These are phyloP conservation scores for Nomada ferruginata DNA, from an alignment of 2,888 invertebrate species.

Conservation along the genomic window DNA sequence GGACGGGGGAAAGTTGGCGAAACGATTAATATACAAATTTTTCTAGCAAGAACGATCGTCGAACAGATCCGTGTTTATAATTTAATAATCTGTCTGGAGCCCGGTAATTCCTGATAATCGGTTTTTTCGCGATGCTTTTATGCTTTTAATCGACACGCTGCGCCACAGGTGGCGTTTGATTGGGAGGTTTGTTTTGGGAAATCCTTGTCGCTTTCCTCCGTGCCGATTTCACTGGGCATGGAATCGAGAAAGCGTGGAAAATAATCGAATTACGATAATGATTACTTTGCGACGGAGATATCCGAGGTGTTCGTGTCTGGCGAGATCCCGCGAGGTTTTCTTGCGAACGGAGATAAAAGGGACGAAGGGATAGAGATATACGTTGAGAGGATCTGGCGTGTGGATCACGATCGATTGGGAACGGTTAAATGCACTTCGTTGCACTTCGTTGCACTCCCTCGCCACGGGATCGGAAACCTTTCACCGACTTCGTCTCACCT, in stretches of 20 bases:
- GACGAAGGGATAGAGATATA: too few species aligned
- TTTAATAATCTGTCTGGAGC: conserved; percentile 33
- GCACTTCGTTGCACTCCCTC: conserved; percentile 16
- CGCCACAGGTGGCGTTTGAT: not conserved
- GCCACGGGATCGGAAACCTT: conserved; percentile 19
- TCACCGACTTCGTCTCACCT: conserved; percentile 32
- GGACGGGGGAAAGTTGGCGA: conserved; percentile 24
- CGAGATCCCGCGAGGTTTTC: not conserved
- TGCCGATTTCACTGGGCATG: conserved; percentile 10
- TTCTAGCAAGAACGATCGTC: not conserved
- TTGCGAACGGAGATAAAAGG: too few species aligned
- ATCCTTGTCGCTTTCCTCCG: not conserved
- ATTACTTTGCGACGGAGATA: not conserved
- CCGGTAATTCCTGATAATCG: conserved; percentile 29
- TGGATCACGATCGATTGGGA: conserved; percentile 13
- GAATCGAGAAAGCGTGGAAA: conserved; percentile 15
- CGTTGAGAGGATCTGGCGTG: not conserved
- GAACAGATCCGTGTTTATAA: conserved; percentile 24
- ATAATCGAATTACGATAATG: not conserved
- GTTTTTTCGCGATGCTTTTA: conserved; percentile 24
- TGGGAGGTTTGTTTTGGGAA: not conserved
- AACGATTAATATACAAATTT: not conserved
- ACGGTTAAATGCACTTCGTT: conserved; percentile 14
- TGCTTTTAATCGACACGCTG: not conserved
- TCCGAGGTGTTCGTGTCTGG: not conserved